phyloP scores from a whole-genome alignment of 2,888 invertebrate genomes.

The Thymelicus sylvestris region DNA sequence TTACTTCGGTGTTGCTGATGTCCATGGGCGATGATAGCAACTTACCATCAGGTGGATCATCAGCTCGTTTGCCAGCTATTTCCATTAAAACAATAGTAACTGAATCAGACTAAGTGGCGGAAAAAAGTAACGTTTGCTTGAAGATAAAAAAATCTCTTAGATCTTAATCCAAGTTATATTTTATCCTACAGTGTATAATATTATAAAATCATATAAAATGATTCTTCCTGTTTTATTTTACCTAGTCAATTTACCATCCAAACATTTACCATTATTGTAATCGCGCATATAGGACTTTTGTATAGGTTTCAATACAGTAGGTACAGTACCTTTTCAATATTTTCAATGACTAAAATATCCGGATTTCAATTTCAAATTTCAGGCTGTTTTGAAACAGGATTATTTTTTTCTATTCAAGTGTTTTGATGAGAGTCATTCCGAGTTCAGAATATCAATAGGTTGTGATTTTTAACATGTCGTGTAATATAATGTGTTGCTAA shows the following conservation, averaged over 20 bases:
- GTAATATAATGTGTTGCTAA: too few relatives aligned
- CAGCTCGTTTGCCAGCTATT: too few relatives aligned
- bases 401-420: constrained; percentile 6
- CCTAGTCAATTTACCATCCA: not conserved
- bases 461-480: not conserved
- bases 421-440: not conserved
- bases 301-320: not conserved
- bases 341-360: constrained; percentile 12
- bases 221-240: not conserved
- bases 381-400: constrained; percentile 10
- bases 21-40: too few relatives aligned
- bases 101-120: too few relatives aligned
- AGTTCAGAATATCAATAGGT: not conserved
- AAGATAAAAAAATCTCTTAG: too few relatives aligned
- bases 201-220: too few relatives aligned
- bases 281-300: not conserved
- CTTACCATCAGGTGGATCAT: too few relatives aligned
- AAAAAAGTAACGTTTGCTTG: too few relatives aligned
- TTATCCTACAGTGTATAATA: too few relatives aligned
- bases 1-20: too few relatives aligned
- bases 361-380: constrained; percentile 21
- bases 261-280: not conserved
- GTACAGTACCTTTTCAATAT: constrained; percentile 16
- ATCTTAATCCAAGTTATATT: too few relatives aligned
- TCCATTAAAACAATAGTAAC: too few relatives aligned